Conservation (phyloP, 2,888 invertebrate species). For the Carpatolechia fugitivella region DNA sequence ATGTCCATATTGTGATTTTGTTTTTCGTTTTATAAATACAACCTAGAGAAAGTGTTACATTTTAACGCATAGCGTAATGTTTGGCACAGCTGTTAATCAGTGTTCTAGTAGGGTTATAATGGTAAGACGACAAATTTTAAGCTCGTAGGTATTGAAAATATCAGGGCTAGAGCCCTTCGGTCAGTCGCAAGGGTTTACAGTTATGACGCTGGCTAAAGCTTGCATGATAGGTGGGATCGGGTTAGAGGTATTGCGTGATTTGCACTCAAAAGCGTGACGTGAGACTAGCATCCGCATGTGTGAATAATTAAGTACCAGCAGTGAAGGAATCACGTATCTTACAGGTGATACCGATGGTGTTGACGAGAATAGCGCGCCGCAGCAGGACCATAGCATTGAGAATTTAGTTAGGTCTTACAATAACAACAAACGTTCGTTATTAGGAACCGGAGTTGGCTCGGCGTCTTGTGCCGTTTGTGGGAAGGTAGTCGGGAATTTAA, state of each 20-base stretch:
- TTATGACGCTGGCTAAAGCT: constrained; percentile 16
- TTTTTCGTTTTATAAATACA: constrained; percentile 4
- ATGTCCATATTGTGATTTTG: constrained; percentile 23
- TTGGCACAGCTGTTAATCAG: neutral
- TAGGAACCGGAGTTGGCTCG: constrained; percentile 47
- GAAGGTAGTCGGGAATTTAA: constrained; percentile 82
- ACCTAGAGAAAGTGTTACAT: neutral
- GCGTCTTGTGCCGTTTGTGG: constrained; percentile 82
- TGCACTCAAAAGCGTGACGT: constrained; percentile 26
- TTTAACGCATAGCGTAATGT: neutral
- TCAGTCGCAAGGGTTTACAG: too few species aligned
- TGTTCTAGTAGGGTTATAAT: neutral
- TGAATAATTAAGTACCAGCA: constrained; percentile 26
- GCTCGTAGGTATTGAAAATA: too few species aligned
- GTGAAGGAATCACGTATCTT: constrained; percentile 61
- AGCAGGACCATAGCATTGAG: constrained; percentile 53
- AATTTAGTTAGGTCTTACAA: constrained; percentile 62
- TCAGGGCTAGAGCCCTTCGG: too few species aligned
- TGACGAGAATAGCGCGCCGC: constrained; percentile 71
- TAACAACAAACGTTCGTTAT: constrained; percentile 46
- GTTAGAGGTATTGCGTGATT: constrained; percentile 26
- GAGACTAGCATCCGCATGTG: constrained; percentile 38
- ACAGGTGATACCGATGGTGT: constrained; percentile 71
- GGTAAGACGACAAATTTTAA: neutral
- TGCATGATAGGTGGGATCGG: constrained; percentile 42